Base-by-base conservation (phyloP, 2,113 vertebrate species). In the Microcebus ravelobensis region DNA sequence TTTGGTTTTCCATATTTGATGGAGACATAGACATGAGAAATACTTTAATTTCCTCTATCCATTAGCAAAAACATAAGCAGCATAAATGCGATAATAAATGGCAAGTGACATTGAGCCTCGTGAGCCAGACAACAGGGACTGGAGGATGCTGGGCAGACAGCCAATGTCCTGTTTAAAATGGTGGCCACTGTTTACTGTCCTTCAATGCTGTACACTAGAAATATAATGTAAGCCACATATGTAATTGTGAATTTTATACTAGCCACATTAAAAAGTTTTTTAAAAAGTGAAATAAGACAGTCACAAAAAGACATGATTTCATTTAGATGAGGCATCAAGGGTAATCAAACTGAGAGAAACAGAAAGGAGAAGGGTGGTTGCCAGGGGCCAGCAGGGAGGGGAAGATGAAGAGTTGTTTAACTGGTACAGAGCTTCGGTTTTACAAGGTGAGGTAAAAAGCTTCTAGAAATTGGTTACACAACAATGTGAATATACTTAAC, bases 1-100 rank as follows among this genome's bases (percentile, higher is more conserved):
- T 77, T 92, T 91, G 9, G 39, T 84, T 97, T 85, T 52, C 63
- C 42, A 84, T 61, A 82, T 85, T 55, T 85, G 17, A 89, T 68
- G 29, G 29, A 70, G 23, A 76, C 73, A 81, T 52, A n/a, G 68
- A 81, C 63, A 42, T 7, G 71, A 91, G n/a, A 83, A 80, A 81
- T 63, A 52, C 17, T 89, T 84, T 39, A 34, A 85, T 73, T 36
- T 91, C 59, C 36, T 91, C 87, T 84, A 84, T 48, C 57, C 42
- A 79, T 52, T 34, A 93, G 34, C 65, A 57, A 45, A 92, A 73
- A 91, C 39, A 5, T 59, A 59, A 93, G 27, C 63, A 86, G n/a
- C 45, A 73, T 71, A 87, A 87, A 94, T 27, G n/a, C 14, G 70
- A 14, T 48, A 86, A 83, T 74, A 71, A 86, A 91, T 21, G 42